These are phyloP conservation scores for Oceanodroma tethys DNA, from an alignment of 2,113 vertebrate species.

Conservation along the genomic window DNA sequence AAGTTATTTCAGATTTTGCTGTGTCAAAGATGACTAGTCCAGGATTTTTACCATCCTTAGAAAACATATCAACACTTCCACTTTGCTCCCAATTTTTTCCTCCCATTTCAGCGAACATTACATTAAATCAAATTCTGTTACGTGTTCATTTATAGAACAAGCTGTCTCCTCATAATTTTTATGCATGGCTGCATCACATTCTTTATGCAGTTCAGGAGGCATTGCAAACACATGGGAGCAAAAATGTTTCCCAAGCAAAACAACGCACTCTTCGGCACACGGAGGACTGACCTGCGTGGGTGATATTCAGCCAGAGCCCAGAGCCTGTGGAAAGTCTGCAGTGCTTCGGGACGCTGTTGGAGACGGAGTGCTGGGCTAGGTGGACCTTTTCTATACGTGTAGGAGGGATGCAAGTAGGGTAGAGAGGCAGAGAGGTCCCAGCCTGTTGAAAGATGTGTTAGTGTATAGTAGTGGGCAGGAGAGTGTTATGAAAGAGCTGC, in stretches of 20 bases:
- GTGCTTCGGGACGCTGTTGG: not conserved
- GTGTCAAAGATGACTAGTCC: not conserved
- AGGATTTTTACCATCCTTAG: not conserved
- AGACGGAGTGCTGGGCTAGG: not conserved
- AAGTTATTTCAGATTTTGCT: not conserved
- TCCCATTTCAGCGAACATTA: not conserved
- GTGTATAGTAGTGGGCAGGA: fast-evolving
- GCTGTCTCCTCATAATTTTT: not conserved
- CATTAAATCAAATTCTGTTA: not conserved
- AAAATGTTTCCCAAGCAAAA: not conserved
- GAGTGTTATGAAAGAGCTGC: not conserved
- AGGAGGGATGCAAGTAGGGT: not conserved
- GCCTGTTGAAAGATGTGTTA: not conserved
- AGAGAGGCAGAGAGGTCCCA: not conserved
- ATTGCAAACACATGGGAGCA: not conserved
- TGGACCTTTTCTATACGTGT: fast-evolving
- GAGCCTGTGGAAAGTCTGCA: not conserved
- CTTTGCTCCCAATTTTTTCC: not conserved
- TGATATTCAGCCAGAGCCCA: not conserved
- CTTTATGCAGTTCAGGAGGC: not conserved
- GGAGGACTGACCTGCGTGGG: not conserved
- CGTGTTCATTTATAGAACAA: not conserved
- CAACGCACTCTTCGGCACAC: fast-evolving
- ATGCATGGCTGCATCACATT: not conserved
- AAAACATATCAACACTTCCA: not conserved